These are phyloP conservation scores for Sarcophaga variegata DNA, from an alignment of 2,888 invertebrate species.

Conservation along the genomic window DNA sequence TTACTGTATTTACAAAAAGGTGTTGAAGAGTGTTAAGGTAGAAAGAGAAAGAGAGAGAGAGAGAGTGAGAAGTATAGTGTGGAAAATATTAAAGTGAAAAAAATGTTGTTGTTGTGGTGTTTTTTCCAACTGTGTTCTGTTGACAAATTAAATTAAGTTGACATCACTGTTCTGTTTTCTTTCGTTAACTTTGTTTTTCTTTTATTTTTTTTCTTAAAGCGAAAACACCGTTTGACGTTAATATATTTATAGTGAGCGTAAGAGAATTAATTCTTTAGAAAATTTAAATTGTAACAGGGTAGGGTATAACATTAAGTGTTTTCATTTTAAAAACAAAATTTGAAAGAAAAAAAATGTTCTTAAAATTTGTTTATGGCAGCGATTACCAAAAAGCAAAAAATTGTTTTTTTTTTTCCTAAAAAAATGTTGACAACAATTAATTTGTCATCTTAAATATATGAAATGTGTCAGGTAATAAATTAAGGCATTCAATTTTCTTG, in stretches of 20 bases:
- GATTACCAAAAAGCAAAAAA: neutral
- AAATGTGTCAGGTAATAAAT: neutral
- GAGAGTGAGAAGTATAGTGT: slow-evolving; percentile 5
- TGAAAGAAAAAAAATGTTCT: too few relatives aligned
- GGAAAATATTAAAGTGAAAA: slow-evolving; percentile 23
- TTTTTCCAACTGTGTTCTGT: slow-evolving; percentile 53
- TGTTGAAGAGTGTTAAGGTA: neutral
- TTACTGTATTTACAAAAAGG: neutral
- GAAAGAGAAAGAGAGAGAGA: neutral
- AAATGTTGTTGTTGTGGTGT: too few relatives aligned
- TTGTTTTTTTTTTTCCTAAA: neutral
- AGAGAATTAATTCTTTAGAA: neutral
- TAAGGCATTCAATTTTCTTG: neutral
- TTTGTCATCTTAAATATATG: slow-evolving; percentile 17
- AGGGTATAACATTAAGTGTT: too few relatives aligned
- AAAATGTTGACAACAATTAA: slow-evolving; percentile 58
- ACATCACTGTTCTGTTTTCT: slow-evolving; percentile 41
- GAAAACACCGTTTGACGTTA: too few relatives aligned
- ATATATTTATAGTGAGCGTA: neutral
- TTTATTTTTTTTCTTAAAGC: slow-evolving; percentile 2
- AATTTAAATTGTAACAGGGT: too few relatives aligned
- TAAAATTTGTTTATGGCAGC: slow-evolving; percentile 14
- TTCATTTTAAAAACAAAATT: too few relatives aligned
- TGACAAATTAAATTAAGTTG: slow-evolving; percentile 74
- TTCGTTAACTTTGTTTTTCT: slow-evolving; percentile 2